Evolutionary conservation across 2,888 invertebrate species (phyloP), one percentile per base, ranked within the genome.

Genomic region (Acanthosepion pharaonis): DNA sequence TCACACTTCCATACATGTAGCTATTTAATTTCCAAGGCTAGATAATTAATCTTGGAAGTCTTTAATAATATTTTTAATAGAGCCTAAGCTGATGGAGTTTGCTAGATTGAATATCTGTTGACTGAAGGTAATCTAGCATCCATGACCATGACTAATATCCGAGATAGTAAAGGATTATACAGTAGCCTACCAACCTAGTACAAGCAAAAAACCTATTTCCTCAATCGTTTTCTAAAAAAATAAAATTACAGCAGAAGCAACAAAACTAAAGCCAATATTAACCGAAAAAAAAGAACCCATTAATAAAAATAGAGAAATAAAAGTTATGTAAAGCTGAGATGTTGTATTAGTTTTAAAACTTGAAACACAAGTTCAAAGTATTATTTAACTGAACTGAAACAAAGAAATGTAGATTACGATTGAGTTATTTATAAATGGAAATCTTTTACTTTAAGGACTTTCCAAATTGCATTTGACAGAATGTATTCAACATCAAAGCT

Each of bases 151-250:
- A 93, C 51, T 51, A 92, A 49, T 49, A 92, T 93, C 93, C 93
- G 93, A 93, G 93, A 51, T 78, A n/a, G 93, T 49, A 93, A 93
- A 93, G 93, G 48, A 93, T 49, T 53, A 53, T 93, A 93, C 93
- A 93, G 93, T 93, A 53, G 93, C 93, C 93, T 93, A 93, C 49
- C 93, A 49, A 53, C 93, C 48, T 93, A 93, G 93, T 42, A 93
- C 93, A 93, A 93, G 93, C 93, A 93, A 93, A 93, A 92, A 93
- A 93, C 93, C 93, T 49, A 93, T 49, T 25, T 93, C 93, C 93
- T 93, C 93, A 93, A 93, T 53, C 28, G 48, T 53, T 93, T 48
- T 93, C 53, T 48, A 93, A 93, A 51, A 49, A 93, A 93, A 93
- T 53, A 49, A 93, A 93, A n/a, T 49, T 49, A 93, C 51, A 51